Percentiles rank a stretch among this genome's conserved stretches.
Conservation (phyloP, 2,113 vertebrate species). For the Candoia aspera region DNA sequence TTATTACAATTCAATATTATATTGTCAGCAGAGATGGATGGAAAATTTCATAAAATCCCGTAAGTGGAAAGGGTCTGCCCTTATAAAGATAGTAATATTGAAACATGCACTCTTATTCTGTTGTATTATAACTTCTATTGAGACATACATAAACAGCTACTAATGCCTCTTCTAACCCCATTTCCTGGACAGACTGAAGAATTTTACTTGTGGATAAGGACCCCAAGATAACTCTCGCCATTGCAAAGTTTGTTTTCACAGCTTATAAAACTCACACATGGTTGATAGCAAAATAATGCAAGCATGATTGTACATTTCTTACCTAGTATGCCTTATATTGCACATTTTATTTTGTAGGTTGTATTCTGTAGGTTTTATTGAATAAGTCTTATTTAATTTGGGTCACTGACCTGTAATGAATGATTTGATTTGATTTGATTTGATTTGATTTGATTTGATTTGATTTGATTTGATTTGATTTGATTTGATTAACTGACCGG, state of each 20-base stretch:
- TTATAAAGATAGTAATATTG: background rate
- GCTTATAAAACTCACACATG: no score
- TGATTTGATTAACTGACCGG: background rate
- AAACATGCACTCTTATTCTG: background rate
- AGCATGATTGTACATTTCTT: background rate
- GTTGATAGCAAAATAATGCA: background rate
- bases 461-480: background rate
- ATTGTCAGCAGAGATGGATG: no score
- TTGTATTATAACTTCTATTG: background rate
- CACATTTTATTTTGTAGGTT: background rate
- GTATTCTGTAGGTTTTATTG: background rate
- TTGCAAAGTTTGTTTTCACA: no score
- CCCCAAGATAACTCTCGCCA: no score
- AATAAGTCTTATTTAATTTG: background rate
- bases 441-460: background rate
- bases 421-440: background rate
- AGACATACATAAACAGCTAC: no score
- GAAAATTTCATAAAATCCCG: background rate
- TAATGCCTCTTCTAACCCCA: no score
- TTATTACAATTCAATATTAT: no score
- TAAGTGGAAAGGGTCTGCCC: background rate
- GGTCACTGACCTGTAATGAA: background rate
- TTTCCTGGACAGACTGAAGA: no score
- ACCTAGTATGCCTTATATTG: background rate
- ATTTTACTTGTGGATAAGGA: no score